Evolutionary conservation across 2,888 invertebrate genomes (phyloP).

Genomic region (Pandemis heparana): DNA sequence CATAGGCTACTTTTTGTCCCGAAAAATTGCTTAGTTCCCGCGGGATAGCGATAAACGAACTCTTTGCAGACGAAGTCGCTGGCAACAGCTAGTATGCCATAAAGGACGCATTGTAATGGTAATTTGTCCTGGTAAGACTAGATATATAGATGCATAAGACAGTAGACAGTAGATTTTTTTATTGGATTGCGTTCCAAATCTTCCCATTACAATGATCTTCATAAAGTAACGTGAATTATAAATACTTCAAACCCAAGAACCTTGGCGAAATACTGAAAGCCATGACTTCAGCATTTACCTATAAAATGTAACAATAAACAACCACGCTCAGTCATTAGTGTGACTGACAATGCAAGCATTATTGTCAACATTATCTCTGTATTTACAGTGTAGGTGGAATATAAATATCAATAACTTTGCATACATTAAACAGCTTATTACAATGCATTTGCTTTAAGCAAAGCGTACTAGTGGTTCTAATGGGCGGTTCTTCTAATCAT

Average conservation of each 20-base stretch:
- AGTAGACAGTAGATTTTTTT: too few relatives aligned
- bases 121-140: too few relatives aligned
- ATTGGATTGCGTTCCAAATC: too few relatives aligned
- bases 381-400: constrained; percentile 55
- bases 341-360: constrained; percentile 49
- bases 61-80: too few relatives aligned
- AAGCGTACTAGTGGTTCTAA: constrained; percentile 55
- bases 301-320: constrained; percentile 56
- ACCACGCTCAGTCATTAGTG: constrained; percentile 56
- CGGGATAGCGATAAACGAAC: too few relatives aligned
- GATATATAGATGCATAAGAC: too few relatives aligned
- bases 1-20: too few relatives aligned
- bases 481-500: constrained; percentile 63
- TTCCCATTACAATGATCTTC: too few relatives aligned
- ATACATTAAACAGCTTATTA: constrained; percentile 58
- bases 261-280: constrained; percentile 12
- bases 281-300: constrained; percentile 25
- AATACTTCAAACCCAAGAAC: not conserved
- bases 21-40: too few relatives aligned
- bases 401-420: constrained; percentile 59
- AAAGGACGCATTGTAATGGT: too few relatives aligned
- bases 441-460: constrained; percentile 61
- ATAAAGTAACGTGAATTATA: not conserved
- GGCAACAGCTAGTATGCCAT: too few relatives aligned
- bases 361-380: constrained; percentile 47